Evolutionary conservation across 1,140 invertebrate genomes (phyloP).

Genomic region (Brachionus rubens): DNA sequence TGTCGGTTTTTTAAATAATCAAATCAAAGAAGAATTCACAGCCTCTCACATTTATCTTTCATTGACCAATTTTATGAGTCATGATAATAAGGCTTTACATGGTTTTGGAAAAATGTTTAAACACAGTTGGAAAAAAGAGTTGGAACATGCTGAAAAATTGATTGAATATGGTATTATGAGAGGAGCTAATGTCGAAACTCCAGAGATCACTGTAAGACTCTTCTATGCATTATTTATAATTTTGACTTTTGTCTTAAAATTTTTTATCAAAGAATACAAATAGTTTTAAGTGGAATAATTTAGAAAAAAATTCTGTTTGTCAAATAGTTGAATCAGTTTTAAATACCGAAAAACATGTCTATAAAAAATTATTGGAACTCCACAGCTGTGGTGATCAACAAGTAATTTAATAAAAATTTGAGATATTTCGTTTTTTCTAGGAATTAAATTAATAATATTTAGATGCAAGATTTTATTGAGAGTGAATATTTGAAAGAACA

Average conservation of each 20-base stretch:
- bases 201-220: background rate
- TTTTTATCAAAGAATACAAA: background rate
- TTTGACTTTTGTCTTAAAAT: background rate
- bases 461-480: constrained; percentile 44
- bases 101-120: background rate
- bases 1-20: no score
- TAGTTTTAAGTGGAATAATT: constrained; percentile 5
- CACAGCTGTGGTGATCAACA: constrained; percentile 37
- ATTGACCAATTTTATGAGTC: background rate
- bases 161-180: constrained; percentile 40
- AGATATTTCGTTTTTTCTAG: background rate
- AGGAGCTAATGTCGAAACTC: constrained; percentile 2
- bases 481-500: constrained; percentile 40
- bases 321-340: constrained; percentile 17
- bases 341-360: constrained; percentile 28
- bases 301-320: constrained; percentile 12
- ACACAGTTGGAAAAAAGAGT: background rate
- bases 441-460: background rate
- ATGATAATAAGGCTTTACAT: background rate
- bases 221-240: background rate
- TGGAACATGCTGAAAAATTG: constrained; percentile 9
- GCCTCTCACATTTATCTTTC: background rate
- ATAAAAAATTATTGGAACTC: background rate
- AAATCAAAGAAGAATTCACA: background rate
- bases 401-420: background rate